Conservation (phyloP, 2,888 invertebrate species). For the Stomorhina lunata region DNA sequence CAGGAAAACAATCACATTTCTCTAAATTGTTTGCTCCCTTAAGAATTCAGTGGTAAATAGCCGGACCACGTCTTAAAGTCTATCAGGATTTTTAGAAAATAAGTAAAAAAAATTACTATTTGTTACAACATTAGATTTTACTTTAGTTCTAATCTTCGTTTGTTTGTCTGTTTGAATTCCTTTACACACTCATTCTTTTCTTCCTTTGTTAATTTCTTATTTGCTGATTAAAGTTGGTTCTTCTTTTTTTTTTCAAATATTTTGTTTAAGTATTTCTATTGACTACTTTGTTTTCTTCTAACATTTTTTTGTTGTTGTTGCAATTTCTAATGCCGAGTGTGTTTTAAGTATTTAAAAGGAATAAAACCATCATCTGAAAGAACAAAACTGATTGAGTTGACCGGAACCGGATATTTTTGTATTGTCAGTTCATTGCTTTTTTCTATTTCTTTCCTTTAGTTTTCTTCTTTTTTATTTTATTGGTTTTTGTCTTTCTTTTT, state of each 20-base stretch:
- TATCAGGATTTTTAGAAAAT: slow-evolving; percentile 20
- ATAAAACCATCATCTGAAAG: slow-evolving; percentile 42
- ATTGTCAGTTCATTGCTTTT: slow-evolving; percentile 62
- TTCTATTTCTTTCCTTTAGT: background rate
- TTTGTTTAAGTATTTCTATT: slow-evolving; percentile 14
- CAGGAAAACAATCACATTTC: slow-evolving; percentile 45
- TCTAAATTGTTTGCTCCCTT: slow-evolving; percentile 58
- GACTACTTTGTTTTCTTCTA: slow-evolving; percentile 7
- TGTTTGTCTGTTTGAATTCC: background rate
- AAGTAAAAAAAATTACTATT: slow-evolving; percentile 33
- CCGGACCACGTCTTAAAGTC: slow-evolving; percentile 52
- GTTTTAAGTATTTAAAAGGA: slow-evolving; percentile 13
- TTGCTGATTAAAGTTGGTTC: slow-evolving; percentile 61
- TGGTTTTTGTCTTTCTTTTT: background rate
- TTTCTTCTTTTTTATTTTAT: slow-evolving; percentile 19
- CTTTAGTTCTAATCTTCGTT: slow-evolving; percentile 14
- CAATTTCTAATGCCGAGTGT: no score
- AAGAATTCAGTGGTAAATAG: slow-evolving; percentile 40
- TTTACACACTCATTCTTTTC: slow-evolving; percentile 1
- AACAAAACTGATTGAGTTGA: slow-evolving; percentile 75
- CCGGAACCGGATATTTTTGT: slow-evolving; percentile 73
- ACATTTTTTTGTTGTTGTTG: slow-evolving; percentile 28
- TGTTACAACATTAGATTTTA: slow-evolving; percentile 12
- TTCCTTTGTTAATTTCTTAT: slow-evolving; percentile 62
- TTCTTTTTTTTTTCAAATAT: slow-evolving; percentile 43